A percentile compares a stretch with the other conserved stretches of the same genome.
Evolutionary conservation across 1,140 invertebrate genomes (phyloP).

Genomic region (Carposina sasakii): DNA sequence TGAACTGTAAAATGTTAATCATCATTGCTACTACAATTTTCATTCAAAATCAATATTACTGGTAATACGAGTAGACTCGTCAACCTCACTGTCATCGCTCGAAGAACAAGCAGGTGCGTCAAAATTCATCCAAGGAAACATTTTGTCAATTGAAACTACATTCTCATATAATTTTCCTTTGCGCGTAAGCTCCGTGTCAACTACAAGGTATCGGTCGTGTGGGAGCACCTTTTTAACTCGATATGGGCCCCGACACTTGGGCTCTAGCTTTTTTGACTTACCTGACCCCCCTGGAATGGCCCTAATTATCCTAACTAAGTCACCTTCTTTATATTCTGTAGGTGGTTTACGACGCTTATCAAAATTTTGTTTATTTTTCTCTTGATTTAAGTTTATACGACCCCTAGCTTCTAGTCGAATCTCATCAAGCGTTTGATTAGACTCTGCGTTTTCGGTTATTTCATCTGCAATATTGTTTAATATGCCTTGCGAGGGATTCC

Average conservation of each 20-base stretch:
- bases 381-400: constrained; percentile 14
- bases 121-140: constrained; percentile 27
- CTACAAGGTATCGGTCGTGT: constrained; percentile 17
- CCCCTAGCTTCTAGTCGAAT: constrained; percentile 16
- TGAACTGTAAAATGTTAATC: too few relatives aligned
- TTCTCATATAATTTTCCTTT: constrained; percentile 19
- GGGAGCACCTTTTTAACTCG: constrained; percentile 24
- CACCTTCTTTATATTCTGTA: constrained; percentile 19
- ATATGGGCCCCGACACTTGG: constrained; percentile 24
- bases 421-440: background rate
- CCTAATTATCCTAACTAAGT: constrained; percentile 26
- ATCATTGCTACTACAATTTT: too few relatives aligned
- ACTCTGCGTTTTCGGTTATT: background rate
- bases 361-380: constrained; percentile 14
- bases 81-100: too few relatives aligned
- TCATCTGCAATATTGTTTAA: constrained; percentile 8
- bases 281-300: constrained; percentile 12
- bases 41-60: too few relatives aligned
- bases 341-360: constrained; percentile 14
- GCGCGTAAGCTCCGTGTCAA: constrained; percentile 21
- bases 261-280: constrained; percentile 25
- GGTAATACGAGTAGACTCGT: too few relatives aligned
- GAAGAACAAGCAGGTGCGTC: constrained; percentile 12
- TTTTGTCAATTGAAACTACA: constrained; percentile 22
- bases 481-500: constrained; percentile 11